phyloP scores from a whole-genome alignment of 2,888 invertebrate species.

The Drosophila rellima region DNA sequence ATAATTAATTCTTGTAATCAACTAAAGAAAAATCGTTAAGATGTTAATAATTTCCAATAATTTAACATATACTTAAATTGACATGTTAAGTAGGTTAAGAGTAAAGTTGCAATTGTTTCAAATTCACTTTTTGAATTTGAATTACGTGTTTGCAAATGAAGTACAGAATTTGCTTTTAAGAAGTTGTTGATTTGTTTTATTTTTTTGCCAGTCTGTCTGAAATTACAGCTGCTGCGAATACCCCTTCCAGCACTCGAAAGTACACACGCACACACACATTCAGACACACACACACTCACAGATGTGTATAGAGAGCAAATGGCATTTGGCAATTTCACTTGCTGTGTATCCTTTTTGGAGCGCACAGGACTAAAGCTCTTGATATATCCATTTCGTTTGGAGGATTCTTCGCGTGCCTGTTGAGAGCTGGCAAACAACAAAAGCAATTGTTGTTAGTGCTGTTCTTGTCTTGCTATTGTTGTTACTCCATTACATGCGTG shows the following conservation, averaged over 20 bases:
- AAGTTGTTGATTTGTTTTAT: slow-evolving; percentile 18
- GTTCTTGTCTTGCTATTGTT: slow-evolving; percentile 22
- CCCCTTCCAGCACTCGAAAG: slow-evolving; percentile 3
- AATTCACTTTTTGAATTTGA: slow-evolving; percentile 23
- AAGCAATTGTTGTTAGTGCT: slow-evolving; percentile 45
- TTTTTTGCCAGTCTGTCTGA: slow-evolving; percentile 36
- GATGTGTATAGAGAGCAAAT: slow-evolving; percentile 32
- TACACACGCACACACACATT: slow-evolving; percentile 15
- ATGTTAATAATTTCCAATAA: no score
- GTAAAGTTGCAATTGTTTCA: slow-evolving; percentile 5
- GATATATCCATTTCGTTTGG: slow-evolving; percentile 76
- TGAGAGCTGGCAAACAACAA: slow-evolving; percentile 69
- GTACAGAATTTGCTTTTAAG: slow-evolving; percentile 27
- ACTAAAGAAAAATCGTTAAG: no score
- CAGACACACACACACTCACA: slow-evolving; percentile 4
- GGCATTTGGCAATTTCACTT: slow-evolving; percentile 70
- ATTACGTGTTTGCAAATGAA: slow-evolving; percentile 21
- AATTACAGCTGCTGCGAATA: slow-evolving; percentile 35
- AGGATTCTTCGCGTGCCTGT: slow-evolving; percentile 78
- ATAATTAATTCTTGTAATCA: no score
- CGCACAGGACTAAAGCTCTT: slow-evolving; percentile 51
- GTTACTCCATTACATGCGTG: slow-evolving; percentile 70
- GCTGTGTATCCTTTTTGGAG: slow-evolving; percentile 53
- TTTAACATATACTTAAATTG: no score
- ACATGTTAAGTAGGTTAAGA: slow-evolving; percentile 2